These are phyloP conservation scores for Synanthedon myopaeformis DNA, from an alignment of 2,888 invertebrate genomes.

Conservation along the genomic window DNA sequence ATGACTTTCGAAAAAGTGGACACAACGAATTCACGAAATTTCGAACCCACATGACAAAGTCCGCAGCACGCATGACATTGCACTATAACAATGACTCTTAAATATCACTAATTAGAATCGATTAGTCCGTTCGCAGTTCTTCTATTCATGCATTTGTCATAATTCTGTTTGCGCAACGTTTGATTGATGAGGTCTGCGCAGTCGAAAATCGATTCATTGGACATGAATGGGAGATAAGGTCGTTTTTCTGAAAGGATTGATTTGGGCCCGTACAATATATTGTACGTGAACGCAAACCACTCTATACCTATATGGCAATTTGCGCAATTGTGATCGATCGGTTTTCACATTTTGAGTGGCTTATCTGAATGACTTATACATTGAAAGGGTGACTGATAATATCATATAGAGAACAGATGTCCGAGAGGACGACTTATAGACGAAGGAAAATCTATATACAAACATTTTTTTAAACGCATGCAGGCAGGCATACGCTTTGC, in stretches of 20 bases:
- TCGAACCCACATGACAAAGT: constrained; percentile 25
- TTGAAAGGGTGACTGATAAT: not conserved
- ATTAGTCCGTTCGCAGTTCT: constrained; percentile 57
- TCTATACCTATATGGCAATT: constrained; percentile 2
- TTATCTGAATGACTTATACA: constrained; percentile 4
- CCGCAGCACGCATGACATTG: constrained; percentile 34
- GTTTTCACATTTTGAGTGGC: constrained; percentile 12
- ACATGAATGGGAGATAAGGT: constrained; percentile 36
- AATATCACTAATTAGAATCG: constrained; percentile 62
- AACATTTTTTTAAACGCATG: too few relatives aligned
- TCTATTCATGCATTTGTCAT: constrained; percentile 44
- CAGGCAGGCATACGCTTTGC: too few relatives aligned
- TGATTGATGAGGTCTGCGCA: constrained; percentile 48
- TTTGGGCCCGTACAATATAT: not conserved
- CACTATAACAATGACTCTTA: constrained; percentile 55
- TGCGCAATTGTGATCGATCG: constrained; percentile 7
- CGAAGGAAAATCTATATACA: too few relatives aligned
- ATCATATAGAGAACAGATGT: too few relatives aligned
- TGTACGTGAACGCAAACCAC: not conserved
- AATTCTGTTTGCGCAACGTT: constrained; percentile 46
- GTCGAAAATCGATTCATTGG: constrained; percentile 28
- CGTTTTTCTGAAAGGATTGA: constrained; percentile 45
- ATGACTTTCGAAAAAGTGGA: not conserved
- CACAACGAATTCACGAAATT: not conserved
- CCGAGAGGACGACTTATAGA: too few relatives aligned